These are phyloP conservation scores for Drosophila flavopinicola DNA, from an alignment of 2,888 invertebrate species.

Conservation along the genomic window DNA sequence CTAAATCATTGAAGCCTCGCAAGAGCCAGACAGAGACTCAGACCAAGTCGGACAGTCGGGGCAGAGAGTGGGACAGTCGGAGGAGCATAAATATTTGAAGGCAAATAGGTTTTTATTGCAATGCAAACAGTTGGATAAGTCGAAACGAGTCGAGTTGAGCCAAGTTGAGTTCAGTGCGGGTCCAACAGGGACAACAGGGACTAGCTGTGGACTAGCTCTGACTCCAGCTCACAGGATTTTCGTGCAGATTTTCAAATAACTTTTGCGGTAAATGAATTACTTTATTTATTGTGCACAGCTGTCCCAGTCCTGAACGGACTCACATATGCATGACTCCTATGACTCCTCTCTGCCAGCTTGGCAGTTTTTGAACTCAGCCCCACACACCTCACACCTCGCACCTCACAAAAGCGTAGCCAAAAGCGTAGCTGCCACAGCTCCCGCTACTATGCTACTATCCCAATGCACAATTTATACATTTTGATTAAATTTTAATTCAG, in stretches of 20 bases:
- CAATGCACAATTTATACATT: slow-evolving; percentile 71
- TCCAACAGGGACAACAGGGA: slow-evolving; percentile 29
- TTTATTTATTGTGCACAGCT: slow-evolving; percentile 77
- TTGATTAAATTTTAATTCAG: slow-evolving; percentile 81
- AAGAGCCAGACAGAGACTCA: slow-evolving; percentile 5
- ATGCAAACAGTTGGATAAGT: slow-evolving; percentile 61
- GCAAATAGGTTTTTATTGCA: slow-evolving; percentile 76
- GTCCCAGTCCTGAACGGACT: slow-evolving; percentile 34
- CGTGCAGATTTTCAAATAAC: slow-evolving; percentile 71
- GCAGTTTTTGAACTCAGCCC: slow-evolving; percentile 26
- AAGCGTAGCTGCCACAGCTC: background rate
- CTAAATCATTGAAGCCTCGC: slow-evolving; percentile 42
- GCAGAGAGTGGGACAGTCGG: too few species aligned
- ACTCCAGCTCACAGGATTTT: slow-evolving; percentile 41
- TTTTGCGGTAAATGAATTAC: slow-evolving; percentile 77
- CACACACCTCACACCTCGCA: background rate
- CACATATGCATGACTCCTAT: slow-evolving; percentile 47
- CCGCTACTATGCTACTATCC: slow-evolving; percentile 8
- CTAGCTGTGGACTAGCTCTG: slow-evolving; percentile 35
- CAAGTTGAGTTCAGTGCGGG: slow-evolving; percentile 18
- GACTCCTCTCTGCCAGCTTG: slow-evolving; percentile 23
- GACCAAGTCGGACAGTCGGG: background rate
- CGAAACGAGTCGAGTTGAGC: slow-evolving; percentile 27
- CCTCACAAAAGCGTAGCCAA: too few species aligned
- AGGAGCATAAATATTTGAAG: slow-evolving; percentile 70